These are phyloP conservation scores for Schizopygopsis pylzovi DNA, from an alignment of 2,797 vertebrate genomes.

Conservation along the genomic window DNA sequence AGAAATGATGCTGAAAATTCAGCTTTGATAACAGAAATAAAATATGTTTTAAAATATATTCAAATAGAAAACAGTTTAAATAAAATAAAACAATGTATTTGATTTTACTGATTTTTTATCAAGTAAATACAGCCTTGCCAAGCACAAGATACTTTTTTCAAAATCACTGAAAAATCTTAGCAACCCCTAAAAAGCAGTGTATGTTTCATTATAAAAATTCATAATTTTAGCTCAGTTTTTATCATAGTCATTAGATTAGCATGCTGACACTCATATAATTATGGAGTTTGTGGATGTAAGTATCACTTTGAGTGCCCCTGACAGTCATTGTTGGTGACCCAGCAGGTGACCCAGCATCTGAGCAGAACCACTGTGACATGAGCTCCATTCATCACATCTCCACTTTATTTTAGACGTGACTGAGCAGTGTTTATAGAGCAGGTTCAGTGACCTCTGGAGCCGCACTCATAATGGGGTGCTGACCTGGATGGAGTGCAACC, in stretches of 20 bases:
- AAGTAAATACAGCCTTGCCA: not conserved
- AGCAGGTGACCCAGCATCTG: slow-evolving; percentile 56
- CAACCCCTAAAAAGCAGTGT: no score
- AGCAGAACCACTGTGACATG: slow-evolving; percentile 18
- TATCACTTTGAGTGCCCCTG: slow-evolving; percentile 21
- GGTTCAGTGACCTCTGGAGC: slow-evolving; percentile 42
- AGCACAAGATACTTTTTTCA: not conserved
- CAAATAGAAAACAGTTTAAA: not conserved
- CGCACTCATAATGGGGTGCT: slow-evolving; percentile 24
- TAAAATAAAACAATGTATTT: not conserved
- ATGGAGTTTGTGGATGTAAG: not conserved
- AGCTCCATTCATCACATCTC: slow-evolving; percentile 34
- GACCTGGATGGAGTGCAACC: slow-evolving; percentile 43
- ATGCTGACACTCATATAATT: not conserved
- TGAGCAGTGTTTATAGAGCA: slow-evolving; percentile 38
- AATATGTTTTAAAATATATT: not conserved
- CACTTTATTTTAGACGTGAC: slow-evolving; percentile 43
- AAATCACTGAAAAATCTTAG: not conserved
- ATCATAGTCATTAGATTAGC: no score
- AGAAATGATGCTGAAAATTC: not conserved
- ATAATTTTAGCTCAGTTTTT: no score
- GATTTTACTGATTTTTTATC: not conserved
- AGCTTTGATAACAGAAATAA: not conserved
- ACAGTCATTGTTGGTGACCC: slow-evolving; percentile 47
- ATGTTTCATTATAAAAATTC: no score